Evolutionary conservation across 2,888 invertebrate species (phyloP).

Genomic region (Apoda limacodes): DNA sequence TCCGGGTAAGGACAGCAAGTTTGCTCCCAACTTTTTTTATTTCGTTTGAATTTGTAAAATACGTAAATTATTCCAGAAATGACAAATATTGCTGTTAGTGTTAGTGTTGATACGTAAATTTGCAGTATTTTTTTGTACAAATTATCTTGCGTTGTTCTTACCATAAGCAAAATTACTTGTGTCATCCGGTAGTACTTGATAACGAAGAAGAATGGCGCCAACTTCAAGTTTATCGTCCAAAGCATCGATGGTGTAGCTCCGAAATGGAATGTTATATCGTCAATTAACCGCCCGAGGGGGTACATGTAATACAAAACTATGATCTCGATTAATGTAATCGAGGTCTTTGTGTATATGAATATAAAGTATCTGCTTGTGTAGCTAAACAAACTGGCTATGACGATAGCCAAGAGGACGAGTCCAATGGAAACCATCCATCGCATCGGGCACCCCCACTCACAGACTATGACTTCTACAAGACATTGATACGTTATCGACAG

Average conservation of each 20-base stretch:
- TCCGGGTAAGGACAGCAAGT: too few species aligned
- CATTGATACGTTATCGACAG: slow-evolving; percentile 32
- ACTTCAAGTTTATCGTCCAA: slow-evolving; percentile 22
- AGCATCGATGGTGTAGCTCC: slow-evolving; percentile 27
- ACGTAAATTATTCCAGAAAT: too few species aligned
- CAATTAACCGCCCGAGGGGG: slow-evolving; percentile 33
- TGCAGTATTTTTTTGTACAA: background rate
- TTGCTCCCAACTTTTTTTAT: too few species aligned
- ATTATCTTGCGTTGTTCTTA: too few species aligned
- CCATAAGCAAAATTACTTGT: slow-evolving; percentile 29
- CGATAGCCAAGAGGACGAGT: slow-evolving; percentile 2
- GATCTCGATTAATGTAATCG: slow-evolving; percentile 24
- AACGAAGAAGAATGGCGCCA: too few species aligned
- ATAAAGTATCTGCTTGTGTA: too few species aligned
- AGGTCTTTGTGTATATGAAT: too few species aligned
- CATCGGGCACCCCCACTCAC: slow-evolving; percentile 23
- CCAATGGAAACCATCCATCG: slow-evolving; percentile 18
- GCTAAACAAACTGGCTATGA: background rate
- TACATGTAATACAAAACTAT: slow-evolving; percentile 30
- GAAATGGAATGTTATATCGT: slow-evolving; percentile 35
- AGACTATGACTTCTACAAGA: slow-evolving; percentile 27
- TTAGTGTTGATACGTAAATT: too few species aligned
- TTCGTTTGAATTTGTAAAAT: too few species aligned
- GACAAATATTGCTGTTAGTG: too few species aligned
- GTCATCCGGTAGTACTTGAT: too few species aligned